Base-by-base conservation (phyloP, 2,888 invertebrate species). In the Sphaerophoria taeniata region DNA sequence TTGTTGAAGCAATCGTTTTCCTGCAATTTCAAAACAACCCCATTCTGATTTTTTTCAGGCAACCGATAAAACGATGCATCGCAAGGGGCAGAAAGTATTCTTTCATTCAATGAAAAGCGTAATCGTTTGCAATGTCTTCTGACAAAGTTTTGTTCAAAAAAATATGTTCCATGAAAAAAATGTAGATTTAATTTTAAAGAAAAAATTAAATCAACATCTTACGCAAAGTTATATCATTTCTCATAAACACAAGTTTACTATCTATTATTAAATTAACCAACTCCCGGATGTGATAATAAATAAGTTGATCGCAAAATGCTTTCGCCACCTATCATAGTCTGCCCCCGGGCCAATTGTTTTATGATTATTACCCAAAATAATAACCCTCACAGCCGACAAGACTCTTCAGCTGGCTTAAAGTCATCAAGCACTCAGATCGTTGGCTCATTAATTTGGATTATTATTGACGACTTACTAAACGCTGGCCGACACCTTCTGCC, bases 401-500 rank as follows among this genome's bases (percentile, higher is more conserved):
- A 31, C 49, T 43, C 56, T 43, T 51, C 69, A 60, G 60, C 49
- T 67, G 58, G 58, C 72, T 12, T 24, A 49, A 60, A 65, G 39
- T 56, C 77, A 77, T 69, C 67, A 61, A 61, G 65, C 71, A 71
- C 58, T 58, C 67, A 80, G 51, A 71, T 69, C 75, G 76, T 69
- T 81, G 69, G 45, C 77, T 85, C 81, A 85, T 85, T 85, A 81
- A 85, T 77, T 85, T 77, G 43, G 80, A 81, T 85, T 85, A 81
- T 85, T 85, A 85, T 85, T 81, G 85, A 85, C 76, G 85, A 81
- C 85, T 85, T 77, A 85, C 85, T 85, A 85, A 85, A 81, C 80
- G 76, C 70, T 77, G 81, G 33, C 81, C 76, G 70, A 85, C 85
- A 85, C 85, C 85, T 85, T 81, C 69, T 76, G 11, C 12, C 6